phyloP scores from a whole-genome alignment of 2,888 invertebrate species.

The Coelogynopora nodosa region DNA sequence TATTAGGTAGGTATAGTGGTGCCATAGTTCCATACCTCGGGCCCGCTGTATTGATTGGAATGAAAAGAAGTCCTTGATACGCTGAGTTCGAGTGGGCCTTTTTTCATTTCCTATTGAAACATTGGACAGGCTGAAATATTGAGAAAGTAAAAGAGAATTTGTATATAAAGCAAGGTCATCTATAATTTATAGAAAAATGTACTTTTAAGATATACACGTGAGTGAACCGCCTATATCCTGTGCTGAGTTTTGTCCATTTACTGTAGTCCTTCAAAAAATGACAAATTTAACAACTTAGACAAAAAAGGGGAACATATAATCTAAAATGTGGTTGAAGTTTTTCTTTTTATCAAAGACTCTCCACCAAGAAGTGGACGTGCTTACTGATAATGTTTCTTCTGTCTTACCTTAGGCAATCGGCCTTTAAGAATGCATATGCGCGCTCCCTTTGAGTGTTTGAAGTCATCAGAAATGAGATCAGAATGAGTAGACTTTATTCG shows the following conservation, averaged over 20 bases:
- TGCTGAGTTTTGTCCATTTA: neutral
- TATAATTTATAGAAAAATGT: neutral
- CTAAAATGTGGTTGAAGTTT: neutral
- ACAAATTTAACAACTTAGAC: neutral
- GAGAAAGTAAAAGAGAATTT: neutral
- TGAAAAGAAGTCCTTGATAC: neutral
- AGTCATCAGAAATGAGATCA: too few relatives aligned
- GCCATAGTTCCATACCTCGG: too few relatives aligned
- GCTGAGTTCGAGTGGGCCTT: neutral
- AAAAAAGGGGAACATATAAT: neutral
- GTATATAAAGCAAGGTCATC: too few relatives aligned
- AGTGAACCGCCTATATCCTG: neutral
- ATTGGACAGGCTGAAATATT: neutral
- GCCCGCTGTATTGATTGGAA: neutral
- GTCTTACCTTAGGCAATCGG: neutral
- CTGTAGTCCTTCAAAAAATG: neutral
- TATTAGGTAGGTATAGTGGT: too few relatives aligned
- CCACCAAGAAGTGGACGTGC: neutral
- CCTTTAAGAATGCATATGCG: neutral
- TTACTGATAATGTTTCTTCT: neutral
- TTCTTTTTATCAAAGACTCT: neutral
- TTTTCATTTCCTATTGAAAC: neutral
- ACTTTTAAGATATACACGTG: neutral
- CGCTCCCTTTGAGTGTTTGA: too few relatives aligned
- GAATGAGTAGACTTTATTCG: neutral